Evolutionary conservation across 2,113 vertebrate species (phyloP).

Genomic region (Perognathus longimembris): DNA sequence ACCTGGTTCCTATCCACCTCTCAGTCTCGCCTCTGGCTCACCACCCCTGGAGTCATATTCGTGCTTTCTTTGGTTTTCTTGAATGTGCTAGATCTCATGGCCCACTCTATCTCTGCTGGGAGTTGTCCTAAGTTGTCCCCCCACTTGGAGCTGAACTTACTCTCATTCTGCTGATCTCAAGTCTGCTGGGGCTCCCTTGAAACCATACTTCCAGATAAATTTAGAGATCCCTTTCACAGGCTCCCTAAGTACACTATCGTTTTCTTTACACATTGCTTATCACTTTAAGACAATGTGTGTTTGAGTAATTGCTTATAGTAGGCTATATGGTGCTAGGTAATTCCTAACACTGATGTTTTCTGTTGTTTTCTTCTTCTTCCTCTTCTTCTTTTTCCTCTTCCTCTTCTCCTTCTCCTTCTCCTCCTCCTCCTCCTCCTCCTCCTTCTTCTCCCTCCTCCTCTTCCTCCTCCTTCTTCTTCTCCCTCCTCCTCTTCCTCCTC

Average conservation of each 20-base stretch:
- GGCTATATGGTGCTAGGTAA: not conserved
- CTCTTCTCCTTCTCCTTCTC: too few relatives aligned
- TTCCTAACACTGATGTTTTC: not conserved
- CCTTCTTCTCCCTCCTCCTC: too few relatives aligned
- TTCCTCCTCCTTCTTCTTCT: not conserved
- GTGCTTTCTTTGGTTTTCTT: conserved; percentile 25
- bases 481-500: too few relatives aligned
- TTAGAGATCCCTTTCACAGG: not conserved
- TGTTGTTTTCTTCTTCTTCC: not conserved
- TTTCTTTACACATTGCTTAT: conserved; percentile 13
- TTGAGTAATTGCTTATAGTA: conserved; percentile 28
- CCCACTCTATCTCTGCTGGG: not conserved
- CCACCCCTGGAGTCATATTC: not conserved
- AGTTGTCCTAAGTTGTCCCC: not conserved
- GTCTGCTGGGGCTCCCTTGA: not conserved
- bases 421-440: too few relatives aligned
- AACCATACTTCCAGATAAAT: not conserved
- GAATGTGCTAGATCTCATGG: not conserved
- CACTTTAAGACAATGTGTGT: conserved; percentile 7
- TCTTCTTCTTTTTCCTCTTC: not conserved
- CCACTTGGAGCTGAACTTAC: not conserved
- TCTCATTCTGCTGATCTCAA: not conserved
- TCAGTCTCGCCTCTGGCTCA: not conserved
- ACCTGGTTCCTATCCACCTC: not conserved
- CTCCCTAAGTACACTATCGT: not conserved